These are phyloP conservation scores for Argyrosomus japonicus DNA, from an alignment of 2,113 vertebrate species.

Conservation along the genomic window DNA sequence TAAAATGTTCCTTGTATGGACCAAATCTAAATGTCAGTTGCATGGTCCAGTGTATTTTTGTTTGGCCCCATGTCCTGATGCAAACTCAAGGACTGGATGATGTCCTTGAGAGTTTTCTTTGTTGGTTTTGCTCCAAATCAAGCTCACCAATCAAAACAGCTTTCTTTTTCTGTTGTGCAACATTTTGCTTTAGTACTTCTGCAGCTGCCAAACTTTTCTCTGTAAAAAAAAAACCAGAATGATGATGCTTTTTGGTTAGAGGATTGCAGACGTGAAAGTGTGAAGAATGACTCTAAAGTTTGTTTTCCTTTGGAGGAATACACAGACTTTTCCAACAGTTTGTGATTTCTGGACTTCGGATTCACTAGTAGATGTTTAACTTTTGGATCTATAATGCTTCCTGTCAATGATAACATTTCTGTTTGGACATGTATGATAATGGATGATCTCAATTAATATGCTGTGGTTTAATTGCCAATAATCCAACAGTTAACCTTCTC, in stretches of 20 bases:
- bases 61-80: neutral
- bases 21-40: neutral
- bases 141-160: neutral
- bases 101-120: conserved; percentile 9
- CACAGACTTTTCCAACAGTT: conserved; percentile 1
- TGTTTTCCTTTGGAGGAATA: neutral
- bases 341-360: conserved; percentile 66
- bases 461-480: neutral
- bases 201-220: neutral
- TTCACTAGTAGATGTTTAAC: conserved; percentile 69
- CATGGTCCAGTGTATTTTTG: too few relatives aligned
- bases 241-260: neutral
- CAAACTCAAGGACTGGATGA: conserved; percentile 3
- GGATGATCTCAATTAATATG: neutral
- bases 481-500: neutral
- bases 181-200: neutral
- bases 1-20: conserved; percentile 10
- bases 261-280: neutral
- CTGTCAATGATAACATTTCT: neutral
- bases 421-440: neutral
- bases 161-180: neutral
- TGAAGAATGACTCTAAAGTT: neutral
- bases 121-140: neutral
- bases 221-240: too few relatives aligned
- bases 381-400: conserved; percentile 26